phyloP scores from a whole-genome alignment of 2,113 vertebrate genomes.

The Rhinolophus sinicus region DNA sequence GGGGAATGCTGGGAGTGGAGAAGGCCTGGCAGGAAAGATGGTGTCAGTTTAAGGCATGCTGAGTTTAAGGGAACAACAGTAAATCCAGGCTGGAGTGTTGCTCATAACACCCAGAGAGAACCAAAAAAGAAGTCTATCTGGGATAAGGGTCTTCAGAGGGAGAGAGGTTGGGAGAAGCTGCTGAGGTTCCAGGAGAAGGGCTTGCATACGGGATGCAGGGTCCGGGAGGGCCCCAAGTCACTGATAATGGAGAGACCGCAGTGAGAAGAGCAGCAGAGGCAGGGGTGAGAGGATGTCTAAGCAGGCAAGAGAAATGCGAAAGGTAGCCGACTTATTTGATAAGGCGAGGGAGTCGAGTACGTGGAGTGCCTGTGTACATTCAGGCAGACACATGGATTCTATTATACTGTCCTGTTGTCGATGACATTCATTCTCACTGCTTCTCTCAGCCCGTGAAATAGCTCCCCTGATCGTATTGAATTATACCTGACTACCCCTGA shows the following conservation, averaged over 20 bases:
- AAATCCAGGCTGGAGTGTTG: background rate
- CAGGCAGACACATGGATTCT: background rate
- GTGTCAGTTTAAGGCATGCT: background rate
- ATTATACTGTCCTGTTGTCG: conserved; percentile 33
- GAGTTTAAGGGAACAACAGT: background rate
- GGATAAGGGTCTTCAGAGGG: background rate
- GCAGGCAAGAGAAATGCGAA: background rate
- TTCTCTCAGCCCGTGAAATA: conserved; percentile 20
- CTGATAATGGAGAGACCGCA: background rate
- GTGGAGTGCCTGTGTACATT: background rate
- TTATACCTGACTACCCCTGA: background rate
- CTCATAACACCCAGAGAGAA: background rate
- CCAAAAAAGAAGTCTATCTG: background rate
- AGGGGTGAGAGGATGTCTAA: background rate
- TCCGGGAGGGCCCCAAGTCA: background rate
- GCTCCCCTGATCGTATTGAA: conserved; percentile 44
- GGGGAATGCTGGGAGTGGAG: background rate
- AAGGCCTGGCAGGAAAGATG: background rate
- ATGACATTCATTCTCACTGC: conserved; percentile 3
- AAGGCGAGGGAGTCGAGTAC: background rate
- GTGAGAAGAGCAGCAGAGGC: background rate
- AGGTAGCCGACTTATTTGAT: background rate
- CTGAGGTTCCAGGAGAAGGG: background rate
- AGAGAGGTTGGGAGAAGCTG: background rate
- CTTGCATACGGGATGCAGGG: background rate